A percentile compares a stretch with the other conserved stretches of the same genome.
These are phyloP conservation scores for Camptogramma bilineatum DNA, from an alignment of 2,888 invertebrate genomes.

Conservation along the genomic window DNA sequence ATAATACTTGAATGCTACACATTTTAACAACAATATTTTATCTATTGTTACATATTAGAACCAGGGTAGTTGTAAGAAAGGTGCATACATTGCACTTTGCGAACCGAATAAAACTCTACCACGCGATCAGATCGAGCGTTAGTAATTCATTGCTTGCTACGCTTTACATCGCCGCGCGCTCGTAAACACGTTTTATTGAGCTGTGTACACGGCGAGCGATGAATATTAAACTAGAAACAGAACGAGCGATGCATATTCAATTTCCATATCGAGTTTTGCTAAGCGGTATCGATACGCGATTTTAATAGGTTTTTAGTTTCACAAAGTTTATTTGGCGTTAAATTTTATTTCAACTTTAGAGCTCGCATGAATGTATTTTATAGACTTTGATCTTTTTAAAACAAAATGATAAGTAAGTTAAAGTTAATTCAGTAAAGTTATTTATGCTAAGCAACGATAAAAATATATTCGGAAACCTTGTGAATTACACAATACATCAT, in stretches of 20 bases:
- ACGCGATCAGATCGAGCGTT: conserved; percentile 54
- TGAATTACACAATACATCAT: no score
- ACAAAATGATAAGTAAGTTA: no score
- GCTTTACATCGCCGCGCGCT: conserved; percentile 64
- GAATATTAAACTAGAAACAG: conserved; percentile 67
- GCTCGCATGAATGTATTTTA: no score
- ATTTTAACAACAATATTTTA: not conserved
- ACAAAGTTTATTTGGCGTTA: no score
- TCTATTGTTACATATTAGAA: not conserved
- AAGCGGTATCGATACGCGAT: conserved; percentile 20
- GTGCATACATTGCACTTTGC: conserved; percentile 27
- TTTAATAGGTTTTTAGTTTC: conserved; percentile 21
- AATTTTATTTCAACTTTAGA: no score
- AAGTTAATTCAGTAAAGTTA: no score
- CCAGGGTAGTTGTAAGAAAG: conserved; percentile 16
- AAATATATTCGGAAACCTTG: no score
- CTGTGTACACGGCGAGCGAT: conserved; percentile 67
- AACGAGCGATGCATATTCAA: conserved; percentile 66
- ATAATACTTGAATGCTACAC: no score
- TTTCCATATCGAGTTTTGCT: conserved; percentile 56
- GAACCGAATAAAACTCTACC: conserved; percentile 38
- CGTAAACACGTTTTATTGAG: conserved; percentile 77
- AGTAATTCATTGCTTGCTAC: conserved; percentile 60
- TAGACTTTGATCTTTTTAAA: no score
- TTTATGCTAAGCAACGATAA: no score